Evolutionary conservation across 2,888 invertebrate species (phyloP).

Genomic region (Furcula furcula): DNA sequence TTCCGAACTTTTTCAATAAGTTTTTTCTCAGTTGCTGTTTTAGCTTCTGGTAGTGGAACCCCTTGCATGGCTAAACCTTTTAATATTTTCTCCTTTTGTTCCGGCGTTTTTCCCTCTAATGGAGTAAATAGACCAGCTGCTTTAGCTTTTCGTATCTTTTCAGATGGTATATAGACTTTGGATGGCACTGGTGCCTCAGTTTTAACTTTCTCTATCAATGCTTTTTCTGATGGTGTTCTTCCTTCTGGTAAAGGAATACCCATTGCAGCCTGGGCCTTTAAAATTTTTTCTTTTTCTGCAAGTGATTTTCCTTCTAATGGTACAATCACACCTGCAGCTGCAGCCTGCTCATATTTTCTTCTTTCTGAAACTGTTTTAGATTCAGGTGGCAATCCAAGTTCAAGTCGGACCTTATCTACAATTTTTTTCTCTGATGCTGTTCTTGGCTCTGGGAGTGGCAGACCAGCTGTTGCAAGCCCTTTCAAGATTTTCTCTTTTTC

Average conservation of each 20-base stretch:
- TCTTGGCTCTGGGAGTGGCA: constrained; percentile 27
- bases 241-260: constrained; percentile 22
- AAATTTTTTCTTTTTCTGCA: too few relatives aligned
- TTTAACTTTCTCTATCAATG: too few relatives aligned
- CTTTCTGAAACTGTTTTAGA: constrained; percentile 28
- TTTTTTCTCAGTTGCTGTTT: constrained; percentile 19
- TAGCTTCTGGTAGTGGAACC: constrained; percentile 18
- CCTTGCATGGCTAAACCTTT: constrained; percentile 9
- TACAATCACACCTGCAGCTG: constrained; percentile 20
- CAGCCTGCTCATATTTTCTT: constrained; percentile 23
- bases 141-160: constrained; percentile 13
- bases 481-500: constrained; percentile 32
- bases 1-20: constrained; percentile 21
- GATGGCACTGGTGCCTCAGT: constrained; percentile 16
- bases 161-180: not conserved
- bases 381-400: constrained; percentile 37
- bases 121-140: constrained; percentile 23
- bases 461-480: constrained; percentile 13
- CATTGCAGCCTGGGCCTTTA: constrained; percentile 19
- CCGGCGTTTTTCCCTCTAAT: constrained; percentile 17
- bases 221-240: constrained; percentile 18
- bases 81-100: constrained; percentile 18
- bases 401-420: constrained; percentile 25
- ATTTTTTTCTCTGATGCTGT: constrained; percentile 29
- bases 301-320: constrained; percentile 32